Conservation (phyloP, 2,888 invertebrate species). For the Hydrotaea cyrtoneurina region DNA sequence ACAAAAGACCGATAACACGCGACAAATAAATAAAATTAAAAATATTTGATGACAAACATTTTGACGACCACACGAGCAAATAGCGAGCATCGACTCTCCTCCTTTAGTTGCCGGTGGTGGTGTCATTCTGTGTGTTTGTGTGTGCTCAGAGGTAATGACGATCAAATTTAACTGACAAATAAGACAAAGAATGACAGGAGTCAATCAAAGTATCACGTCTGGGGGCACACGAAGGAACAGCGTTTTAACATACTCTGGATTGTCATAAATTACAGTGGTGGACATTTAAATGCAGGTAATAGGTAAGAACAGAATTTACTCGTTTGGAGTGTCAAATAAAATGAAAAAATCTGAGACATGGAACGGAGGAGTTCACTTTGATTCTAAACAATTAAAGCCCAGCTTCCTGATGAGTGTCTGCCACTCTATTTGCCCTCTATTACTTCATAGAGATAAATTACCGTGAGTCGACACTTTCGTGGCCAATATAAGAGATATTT, state of each 20-base stretch:
- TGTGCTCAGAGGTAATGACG: neutral
- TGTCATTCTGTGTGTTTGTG: neutral
- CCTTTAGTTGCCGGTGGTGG: neutral
- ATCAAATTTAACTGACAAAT: constrained; percentile 76
- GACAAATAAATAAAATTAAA: constrained; percentile 30
- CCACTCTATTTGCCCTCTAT: too few species aligned
- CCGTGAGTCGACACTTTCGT: too few species aligned
- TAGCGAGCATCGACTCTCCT: neutral
- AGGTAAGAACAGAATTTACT: too few species aligned
- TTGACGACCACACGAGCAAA: neutral
- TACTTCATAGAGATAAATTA: too few species aligned
- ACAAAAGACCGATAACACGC: constrained; percentile 18
- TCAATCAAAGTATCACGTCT: constrained; percentile 76
- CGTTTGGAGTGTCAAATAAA: too few species aligned
- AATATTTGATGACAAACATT: constrained; percentile 36
- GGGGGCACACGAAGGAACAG: neutral
- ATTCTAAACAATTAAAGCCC: too few species aligned
- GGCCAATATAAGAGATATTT: too few species aligned
- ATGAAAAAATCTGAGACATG: too few species aligned
- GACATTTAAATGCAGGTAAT: neutral
- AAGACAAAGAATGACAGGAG: constrained; percentile 79
- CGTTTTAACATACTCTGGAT: neutral
- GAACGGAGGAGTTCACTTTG: too few species aligned
- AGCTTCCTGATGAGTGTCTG: too few species aligned
- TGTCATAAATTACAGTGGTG: constrained; percentile 10